A percentile compares a stretch with the other conserved stretches of the same genome.
Evolutionary conservation across 2,888 invertebrate species (phyloP).

Genomic region (Agrochola lychnidis): DNA sequence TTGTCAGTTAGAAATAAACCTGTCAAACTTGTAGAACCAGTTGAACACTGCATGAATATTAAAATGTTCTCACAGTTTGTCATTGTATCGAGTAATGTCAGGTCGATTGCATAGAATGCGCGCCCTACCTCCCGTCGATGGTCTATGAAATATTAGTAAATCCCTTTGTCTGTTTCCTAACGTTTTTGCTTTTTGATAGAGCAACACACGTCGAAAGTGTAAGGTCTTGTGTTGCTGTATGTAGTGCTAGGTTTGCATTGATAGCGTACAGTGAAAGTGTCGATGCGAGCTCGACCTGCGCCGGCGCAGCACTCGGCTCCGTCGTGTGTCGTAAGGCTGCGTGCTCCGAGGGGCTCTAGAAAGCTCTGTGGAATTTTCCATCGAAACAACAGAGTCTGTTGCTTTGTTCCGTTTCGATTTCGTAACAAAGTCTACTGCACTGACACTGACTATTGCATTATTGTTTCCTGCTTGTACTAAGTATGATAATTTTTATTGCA

Average conservation of each 20-base stretch:
- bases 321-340: conserved; percentile 79
- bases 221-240: conserved; percentile 68
- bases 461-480: conserved; percentile 56
- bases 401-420: conserved; percentile 72
- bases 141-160: not conserved
- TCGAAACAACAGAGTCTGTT: conserved; percentile 64
- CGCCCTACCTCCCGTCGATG: not conserved
- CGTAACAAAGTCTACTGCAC: conserved; percentile 53
- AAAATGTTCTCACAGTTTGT: conserved; percentile 57
- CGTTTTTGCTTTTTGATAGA: conserved; percentile 50
- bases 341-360: conserved; percentile 80
- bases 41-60: conserved; percentile 65
- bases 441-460: conserved; percentile 44
- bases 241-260: conserved; percentile 57
- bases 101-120: conserved; percentile 51
- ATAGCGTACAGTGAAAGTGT: conserved; percentile 85
- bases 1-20: conserved; percentile 56
- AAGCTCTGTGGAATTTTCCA: conserved; percentile 84
- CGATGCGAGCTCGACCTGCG: conserved; percentile 66
- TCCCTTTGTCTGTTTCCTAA: conserved; percentile 4
- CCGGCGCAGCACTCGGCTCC: conserved; percentile 60
- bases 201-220: conserved; percentile 68
- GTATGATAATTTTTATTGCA: conserved; percentile 55
- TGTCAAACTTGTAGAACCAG: conserved; percentile 61
- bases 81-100: conserved; percentile 62